Evolutionary conservation across 1,140 invertebrate species (phyloP).

Genomic region (Diachasmimorpha longicaudata): DNA sequence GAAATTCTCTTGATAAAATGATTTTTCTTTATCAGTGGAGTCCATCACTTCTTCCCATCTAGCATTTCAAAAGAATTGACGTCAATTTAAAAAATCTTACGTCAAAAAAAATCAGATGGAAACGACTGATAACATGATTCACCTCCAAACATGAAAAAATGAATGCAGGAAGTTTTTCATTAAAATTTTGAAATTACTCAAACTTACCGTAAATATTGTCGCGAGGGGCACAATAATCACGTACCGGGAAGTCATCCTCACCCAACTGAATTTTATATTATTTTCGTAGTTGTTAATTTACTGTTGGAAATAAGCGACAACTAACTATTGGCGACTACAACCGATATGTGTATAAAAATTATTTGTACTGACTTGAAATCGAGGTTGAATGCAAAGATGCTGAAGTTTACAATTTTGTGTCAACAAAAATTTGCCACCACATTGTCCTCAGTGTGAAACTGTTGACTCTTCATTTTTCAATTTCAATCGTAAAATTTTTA

Average conservation of each 20-base stretch:
- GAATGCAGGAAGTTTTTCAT: not conserved
- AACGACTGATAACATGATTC: no score
- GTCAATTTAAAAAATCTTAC: not conserved
- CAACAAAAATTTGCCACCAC: not conserved
- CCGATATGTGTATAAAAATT: not conserved
- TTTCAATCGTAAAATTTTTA: not conserved
- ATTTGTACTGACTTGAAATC: not conserved
- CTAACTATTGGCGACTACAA: not conserved
- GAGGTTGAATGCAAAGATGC: not conserved
- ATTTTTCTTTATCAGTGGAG: no score
- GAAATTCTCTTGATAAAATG: no score
- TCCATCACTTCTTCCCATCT: no score
- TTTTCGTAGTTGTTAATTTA: not conserved
- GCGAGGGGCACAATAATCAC: not conserved
- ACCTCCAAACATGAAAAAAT: no score
- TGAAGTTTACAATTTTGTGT: not conserved
- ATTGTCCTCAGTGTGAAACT: not conserved
- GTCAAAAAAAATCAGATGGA: no score
- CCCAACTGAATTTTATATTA: not conserved
- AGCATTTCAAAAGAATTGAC: not conserved
- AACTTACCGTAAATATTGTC: slow-evolving; percentile 17
- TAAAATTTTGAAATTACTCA: not conserved
- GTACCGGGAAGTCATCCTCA: slow-evolving; percentile 10
- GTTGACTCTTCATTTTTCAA: not conserved
- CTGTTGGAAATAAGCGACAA: not conserved